Percentiles rank a stretch among this genome's conserved stretches.
Conservation (phyloP, 2,113 vertebrate species). For the Apus apus region DNA sequence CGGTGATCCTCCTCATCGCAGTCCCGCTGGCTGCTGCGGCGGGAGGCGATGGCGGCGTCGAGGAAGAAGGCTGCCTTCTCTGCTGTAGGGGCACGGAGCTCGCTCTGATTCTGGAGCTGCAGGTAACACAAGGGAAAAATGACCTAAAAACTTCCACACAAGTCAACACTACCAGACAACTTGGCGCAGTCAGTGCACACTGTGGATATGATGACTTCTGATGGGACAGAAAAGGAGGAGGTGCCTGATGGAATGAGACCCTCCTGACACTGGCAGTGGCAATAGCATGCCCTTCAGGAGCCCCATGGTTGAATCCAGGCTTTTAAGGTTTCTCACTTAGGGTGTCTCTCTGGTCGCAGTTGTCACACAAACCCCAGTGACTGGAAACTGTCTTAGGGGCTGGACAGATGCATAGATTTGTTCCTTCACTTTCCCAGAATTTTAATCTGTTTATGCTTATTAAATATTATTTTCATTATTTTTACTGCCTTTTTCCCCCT, state of each 20-base stretch:
- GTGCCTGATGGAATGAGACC: neutral
- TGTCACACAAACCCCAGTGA: neutral
- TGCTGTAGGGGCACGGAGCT: conserved; percentile 91
- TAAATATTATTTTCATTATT: neutral
- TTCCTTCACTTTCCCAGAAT: neutral
- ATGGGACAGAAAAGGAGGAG: neutral
- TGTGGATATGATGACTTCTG: neutral
- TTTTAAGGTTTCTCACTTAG: neutral
- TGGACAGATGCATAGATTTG: neutral
- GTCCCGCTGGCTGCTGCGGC: conserved; percentile 85
- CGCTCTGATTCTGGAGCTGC: conserved; percentile 97
- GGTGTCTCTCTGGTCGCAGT: neutral
- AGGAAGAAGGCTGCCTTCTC: conserved; percentile 97
- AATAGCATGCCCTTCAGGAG: neutral
- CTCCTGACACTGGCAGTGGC: neutral
- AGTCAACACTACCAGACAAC: neutral
- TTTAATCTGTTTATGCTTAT: neutral
- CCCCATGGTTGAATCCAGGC: neutral
- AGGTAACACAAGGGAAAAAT: neutral
- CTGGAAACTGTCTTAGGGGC: neutral
- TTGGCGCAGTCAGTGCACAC: fast-evolving
- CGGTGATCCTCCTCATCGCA: conserved; percentile 90
- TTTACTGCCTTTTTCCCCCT: neutral
- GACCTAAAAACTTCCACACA: neutral
- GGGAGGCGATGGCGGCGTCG: conserved; percentile 91